Base-by-base conservation (phyloP, 2,888 invertebrate species). In the Saturnia pavonia region DNA sequence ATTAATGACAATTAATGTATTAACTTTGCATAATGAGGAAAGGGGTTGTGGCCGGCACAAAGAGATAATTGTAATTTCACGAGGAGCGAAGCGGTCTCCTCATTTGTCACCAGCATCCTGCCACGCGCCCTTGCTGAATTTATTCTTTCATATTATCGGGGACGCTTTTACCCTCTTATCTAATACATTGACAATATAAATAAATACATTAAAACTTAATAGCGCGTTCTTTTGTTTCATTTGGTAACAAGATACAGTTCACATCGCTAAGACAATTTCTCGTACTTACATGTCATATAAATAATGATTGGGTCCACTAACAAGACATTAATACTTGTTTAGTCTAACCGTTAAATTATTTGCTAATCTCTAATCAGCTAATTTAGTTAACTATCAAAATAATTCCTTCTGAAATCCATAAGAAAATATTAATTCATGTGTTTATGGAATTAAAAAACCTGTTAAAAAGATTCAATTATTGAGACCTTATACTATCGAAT, bases 101-200 rank as follows among this genome's bases (percentile, higher is more conserved):
- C 86, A 93, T 94, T 94, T 94, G 94, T 94, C 94, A 90, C 89
- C 93, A 93, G 93, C 93, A 92, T 93, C 94, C 93, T 90, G 92
- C 83, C 91, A 92, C 93, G 92, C 91, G 92, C 85, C 82, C 84
- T 78, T 81, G 72, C 77, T 80, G 84, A 89, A 91, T 92, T 91
- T 91, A 93, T 92, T 92, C 89, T 90, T 87, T 87, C 85, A 87
- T 88, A 85, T 88, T 88, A 88, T 89, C 86, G 85, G 80, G 90
- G 90, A 89, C 86, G 81, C 77, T 77, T 74, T 77, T 83, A 88
- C 90, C 90, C 91, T 86, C 86, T 90, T 87, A 88, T 90, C 86
- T 85, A 54, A 40, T n/a, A 27, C 27, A 51, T 51, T 68, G 34
- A 68, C 34, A 68, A 68, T 68, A 68, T 1, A 65, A 40, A 40